Evolutionary conservation across 1,140 invertebrate genomes (phyloP).

Genomic region (roundworm (Caenorhabditis elegans)): WBcel235 BX284605.5:1748501-1749000

Average conservation of each 20-base stretch:
- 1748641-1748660: slow-evolving; percentile 74
- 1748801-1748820: too few relatives aligned
- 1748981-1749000: slow-evolving; percentile 56
- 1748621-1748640: slow-evolving; percentile 74
- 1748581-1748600: slow-evolving; percentile 77
- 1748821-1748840: too few relatives aligned
- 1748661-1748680: slow-evolving; percentile 46
- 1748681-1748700: too few relatives aligned
- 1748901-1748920: slow-evolving; percentile 22
- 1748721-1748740: too few relatives aligned
- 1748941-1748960: slow-evolving; percentile 60
- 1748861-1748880: neutral
- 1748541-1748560: slow-evolving; percentile 70
- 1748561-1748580: slow-evolving; percentile 77
- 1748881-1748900: slow-evolving; percentile 10
- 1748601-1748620: slow-evolving; percentile 71
- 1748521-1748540: slow-evolving; percentile 75
- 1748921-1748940: slow-evolving; percentile 58
- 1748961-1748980: slow-evolving; percentile 66
- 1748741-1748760: too few relatives aligned
- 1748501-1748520: slow-evolving; percentile 76
- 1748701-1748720: too few relatives aligned
- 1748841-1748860: too few relatives aligned
- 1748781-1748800: too few relatives aligned
- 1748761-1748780: too few relatives aligned